phyloP scores from a whole-genome alignment of 2,113 vertebrate species.

The Cebus imitator region DNA sequence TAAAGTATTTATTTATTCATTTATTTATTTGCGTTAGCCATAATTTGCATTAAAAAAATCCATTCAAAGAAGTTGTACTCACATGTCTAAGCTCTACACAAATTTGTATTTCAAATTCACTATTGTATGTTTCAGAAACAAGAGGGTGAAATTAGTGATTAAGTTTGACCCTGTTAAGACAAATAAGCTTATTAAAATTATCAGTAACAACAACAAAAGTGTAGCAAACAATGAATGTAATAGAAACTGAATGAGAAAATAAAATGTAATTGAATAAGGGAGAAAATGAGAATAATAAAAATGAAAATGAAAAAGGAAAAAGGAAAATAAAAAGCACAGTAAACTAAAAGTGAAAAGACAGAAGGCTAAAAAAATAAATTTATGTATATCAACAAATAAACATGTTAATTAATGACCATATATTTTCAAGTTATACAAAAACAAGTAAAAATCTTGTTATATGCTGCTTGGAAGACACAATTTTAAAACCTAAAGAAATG shows the following conservation, averaged over 20 bases:
- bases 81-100: background rate
- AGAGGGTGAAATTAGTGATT: background rate
- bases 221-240: background rate
- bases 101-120: background rate
- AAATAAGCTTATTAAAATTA: background rate
- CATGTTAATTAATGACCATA: background rate
- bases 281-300: background rate
- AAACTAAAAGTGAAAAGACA: background rate
- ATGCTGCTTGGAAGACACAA: background rate
- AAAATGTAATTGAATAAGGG: background rate
- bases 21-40: background rate
- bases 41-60: background rate
- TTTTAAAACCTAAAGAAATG: background rate
- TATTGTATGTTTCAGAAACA: background rate
- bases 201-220: background rate
- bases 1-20: too few species aligned
- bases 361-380: background rate
- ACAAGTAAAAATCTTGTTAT: background rate
- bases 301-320: background rate
- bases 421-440: background rate
- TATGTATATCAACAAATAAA: background rate
- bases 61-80: background rate
- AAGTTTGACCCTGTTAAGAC: background rate
- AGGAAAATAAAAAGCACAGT: background rate
- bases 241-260: background rate